These are phyloP conservation scores for Clunio marinus DNA, from an alignment of 2,888 invertebrate genomes.

Conservation along the genomic window DNA sequence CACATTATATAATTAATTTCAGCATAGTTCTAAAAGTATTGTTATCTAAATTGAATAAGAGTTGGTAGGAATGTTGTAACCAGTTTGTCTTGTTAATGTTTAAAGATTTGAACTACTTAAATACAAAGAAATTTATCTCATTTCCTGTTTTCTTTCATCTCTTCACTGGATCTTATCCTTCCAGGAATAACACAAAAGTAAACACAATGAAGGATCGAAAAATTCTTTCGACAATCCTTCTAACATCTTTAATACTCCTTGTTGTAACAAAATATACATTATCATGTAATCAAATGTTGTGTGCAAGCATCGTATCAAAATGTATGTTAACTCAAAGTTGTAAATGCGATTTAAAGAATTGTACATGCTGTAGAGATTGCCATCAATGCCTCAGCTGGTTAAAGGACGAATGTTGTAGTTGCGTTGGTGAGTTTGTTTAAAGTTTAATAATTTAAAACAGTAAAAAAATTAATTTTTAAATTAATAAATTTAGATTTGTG, in stretches of 20 bases:
- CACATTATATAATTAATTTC: too few species aligned
- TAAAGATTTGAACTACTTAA: background rate
- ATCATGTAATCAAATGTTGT: constrained; percentile 86
- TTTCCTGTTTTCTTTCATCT: background rate
- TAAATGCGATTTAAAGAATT: constrained; percentile 88
- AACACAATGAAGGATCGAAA: constrained; percentile 19
- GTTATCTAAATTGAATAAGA: too few species aligned
- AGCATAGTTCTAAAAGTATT: too few species aligned
- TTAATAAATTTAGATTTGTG: constrained; percentile 68
- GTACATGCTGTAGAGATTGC: constrained; percentile 93
- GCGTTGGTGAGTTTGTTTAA: constrained; percentile 74
- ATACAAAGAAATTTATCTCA: background rate
- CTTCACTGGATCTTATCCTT: background rate
- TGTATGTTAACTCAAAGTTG: constrained; percentile 95
- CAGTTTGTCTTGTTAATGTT: background rate
- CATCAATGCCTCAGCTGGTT: constrained; percentile 82
- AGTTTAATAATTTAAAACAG: background rate
- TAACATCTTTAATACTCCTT: constrained; percentile 23
- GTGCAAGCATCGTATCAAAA: constrained; percentile 93
- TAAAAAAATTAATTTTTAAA: constrained; percentile 22
- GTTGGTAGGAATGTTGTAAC: too few species aligned
- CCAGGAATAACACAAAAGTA: background rate
- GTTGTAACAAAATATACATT: background rate
- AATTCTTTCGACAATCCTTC: constrained; percentile 1
- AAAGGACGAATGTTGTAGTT: constrained; percentile 93